Evolutionary conservation across 2,888 invertebrate species (phyloP).

Genomic region (Sphinx pinastri): DNA sequence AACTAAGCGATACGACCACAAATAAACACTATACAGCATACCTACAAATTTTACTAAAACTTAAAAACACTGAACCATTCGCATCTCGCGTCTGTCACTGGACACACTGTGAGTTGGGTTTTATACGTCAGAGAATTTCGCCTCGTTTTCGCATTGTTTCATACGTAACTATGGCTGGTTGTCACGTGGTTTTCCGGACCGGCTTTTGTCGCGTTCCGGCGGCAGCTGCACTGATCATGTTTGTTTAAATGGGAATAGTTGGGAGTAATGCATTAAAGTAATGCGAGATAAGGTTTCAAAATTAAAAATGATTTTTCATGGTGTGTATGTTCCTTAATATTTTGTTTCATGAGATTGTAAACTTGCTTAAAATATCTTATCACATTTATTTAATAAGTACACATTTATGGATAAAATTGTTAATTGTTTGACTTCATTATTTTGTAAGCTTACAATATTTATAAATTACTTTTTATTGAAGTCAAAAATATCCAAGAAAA

Average conservation of each 20-base stretch:
- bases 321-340: not conserved
- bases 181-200: constrained; percentile 18
- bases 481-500: too few species aligned
- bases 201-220: constrained; percentile 10
- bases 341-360: too few species aligned
- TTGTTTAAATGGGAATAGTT: constrained; percentile 20
- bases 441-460: too few species aligned
- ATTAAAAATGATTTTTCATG: not conserved
- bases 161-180: constrained; percentile 30
- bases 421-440: too few species aligned
- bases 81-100: not conserved
- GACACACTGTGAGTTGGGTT: not conserved
- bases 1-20: too few species aligned
- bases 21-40: too few species aligned
- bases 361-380: too few species aligned
- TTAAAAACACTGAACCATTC: too few species aligned
- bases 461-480: too few species aligned
- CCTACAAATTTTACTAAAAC: too few species aligned
- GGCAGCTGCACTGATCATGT: constrained; percentile 18
- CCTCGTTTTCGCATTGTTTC: constrained; percentile 40
- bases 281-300: constrained; percentile 6
- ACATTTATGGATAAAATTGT: too few species aligned
- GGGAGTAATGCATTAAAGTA: constrained; percentile 2
- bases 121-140: constrained; percentile 62
- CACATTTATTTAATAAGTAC: too few species aligned